phyloP scores from a whole-genome alignment of 2,113 vertebrate genomes.

The Callocephalon fimbriatum region DNA sequence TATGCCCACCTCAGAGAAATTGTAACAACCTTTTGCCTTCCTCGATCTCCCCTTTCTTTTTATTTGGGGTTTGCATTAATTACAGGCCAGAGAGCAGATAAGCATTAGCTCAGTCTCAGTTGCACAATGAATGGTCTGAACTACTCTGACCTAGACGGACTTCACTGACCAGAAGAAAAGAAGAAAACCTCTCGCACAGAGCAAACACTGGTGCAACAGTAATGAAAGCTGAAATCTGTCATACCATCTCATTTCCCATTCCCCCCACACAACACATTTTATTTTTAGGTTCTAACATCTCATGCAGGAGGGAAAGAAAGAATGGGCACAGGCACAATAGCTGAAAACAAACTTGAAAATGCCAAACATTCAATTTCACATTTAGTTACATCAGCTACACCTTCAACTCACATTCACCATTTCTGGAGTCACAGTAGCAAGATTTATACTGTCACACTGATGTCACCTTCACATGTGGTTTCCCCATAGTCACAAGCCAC shows the following conservation, averaged over 20 bases:
- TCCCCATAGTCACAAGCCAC: background rate
- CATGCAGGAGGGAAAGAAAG: background rate
- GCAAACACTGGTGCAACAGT: rapidly evolving
- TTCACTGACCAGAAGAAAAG: background rate
- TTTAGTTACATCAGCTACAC: background rate
- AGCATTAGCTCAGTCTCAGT: background rate
- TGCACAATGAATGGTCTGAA: background rate
- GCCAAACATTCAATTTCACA: background rate
- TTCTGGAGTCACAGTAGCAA: background rate
- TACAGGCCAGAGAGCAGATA: background rate
- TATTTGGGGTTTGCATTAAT: background rate
- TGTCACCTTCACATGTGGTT: background rate
- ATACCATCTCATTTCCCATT: background rate
- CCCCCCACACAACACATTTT: background rate
- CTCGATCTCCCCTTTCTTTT: background rate
- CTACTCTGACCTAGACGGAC: background rate
- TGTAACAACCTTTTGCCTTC: background rate
- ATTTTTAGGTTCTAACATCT: background rate
- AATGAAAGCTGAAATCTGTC: background rate
- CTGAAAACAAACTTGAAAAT: background rate
- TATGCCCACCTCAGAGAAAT: background rate
- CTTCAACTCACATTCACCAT: background rate
- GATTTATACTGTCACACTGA: background rate
- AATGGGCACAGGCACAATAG: background rate
- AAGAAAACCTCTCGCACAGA: background rate